Percentiles rank a stretch among this genome's conserved stretches.
Conservation (phyloP, 2,797 vertebrate species). For the Chrysolophus pictus region DNA sequence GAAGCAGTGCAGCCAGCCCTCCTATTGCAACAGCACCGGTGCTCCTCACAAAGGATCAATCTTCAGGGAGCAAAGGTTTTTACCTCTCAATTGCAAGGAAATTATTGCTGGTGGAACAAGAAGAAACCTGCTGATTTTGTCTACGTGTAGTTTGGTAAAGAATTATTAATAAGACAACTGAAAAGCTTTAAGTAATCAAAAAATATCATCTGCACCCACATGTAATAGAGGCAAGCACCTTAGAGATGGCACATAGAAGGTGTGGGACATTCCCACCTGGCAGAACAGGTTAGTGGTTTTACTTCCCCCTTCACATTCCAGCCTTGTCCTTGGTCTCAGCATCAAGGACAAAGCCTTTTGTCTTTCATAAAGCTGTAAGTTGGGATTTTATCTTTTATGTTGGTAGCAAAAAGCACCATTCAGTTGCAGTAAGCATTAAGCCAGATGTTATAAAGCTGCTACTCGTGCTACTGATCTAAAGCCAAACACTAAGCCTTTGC, state of each 20-base stretch:
- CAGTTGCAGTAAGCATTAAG: background rate
- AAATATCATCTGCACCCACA: background rate
- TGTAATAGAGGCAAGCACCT: background rate
- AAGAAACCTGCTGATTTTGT: background rate
- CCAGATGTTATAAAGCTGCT: background rate
- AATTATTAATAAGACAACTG: background rate
- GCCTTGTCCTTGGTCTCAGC: background rate
- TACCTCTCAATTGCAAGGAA: background rate
- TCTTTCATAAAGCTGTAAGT: background rate
- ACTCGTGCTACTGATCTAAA: background rate
- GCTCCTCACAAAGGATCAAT: background rate
- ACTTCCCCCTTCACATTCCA: background rate
- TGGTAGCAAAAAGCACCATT: background rate
- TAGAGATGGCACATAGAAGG: background rate
- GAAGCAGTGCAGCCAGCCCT: background rate
- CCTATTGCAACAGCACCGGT: background rate
- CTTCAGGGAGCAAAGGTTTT: background rate
- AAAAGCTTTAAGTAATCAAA: background rate
- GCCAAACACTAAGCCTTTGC: rapidly evolving
- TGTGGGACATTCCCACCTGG: rapidly evolving
- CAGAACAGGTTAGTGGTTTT: background rate
- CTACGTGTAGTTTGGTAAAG: background rate
- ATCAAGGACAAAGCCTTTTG: background rate
- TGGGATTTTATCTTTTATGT: background rate
- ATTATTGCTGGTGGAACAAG: background rate